Evolutionary conservation across 2,888 invertebrate species (phyloP).

Genomic region (Aphidoletes aphidimyza): DNA sequence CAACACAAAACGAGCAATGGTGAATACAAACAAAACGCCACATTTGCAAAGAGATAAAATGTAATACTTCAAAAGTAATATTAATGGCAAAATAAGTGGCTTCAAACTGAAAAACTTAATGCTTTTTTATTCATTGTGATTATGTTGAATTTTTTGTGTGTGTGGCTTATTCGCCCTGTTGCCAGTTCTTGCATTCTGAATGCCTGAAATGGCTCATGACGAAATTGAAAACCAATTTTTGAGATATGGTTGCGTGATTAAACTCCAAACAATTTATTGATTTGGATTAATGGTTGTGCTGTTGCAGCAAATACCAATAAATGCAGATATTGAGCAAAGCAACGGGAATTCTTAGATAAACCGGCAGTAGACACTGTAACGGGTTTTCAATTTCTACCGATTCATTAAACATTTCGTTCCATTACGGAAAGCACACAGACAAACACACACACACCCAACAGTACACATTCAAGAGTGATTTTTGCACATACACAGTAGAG

Average conservation of each 20-base stretch:
- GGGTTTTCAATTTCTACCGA: neutral
- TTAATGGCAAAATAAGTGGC: slow-evolving; percentile 15
- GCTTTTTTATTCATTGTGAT: neutral
- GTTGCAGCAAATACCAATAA: neutral
- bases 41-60: neutral
- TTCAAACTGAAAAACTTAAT: neutral
- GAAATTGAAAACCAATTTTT: neutral
- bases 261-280: neutral
- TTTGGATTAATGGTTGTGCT: neutral
- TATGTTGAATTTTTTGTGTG: neutral
- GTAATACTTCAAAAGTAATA: slow-evolving; percentile 32
- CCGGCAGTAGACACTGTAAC: neutral
- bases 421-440: neutral
- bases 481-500: too few species aligned
- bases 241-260: neutral
- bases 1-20: neutral
- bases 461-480: too few species aligned
- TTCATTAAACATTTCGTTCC: slow-evolving; percentile 44
- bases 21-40: neutral
- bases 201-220: too few species aligned
- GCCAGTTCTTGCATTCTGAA: too few species aligned
- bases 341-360: neutral
- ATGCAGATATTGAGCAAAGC: neutral
- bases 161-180: too few species aligned
- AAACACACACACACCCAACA: too few species aligned